phyloP scores from a whole-genome alignment of 1,140 invertebrate species.

The Diorhabda carinulata region DNA sequence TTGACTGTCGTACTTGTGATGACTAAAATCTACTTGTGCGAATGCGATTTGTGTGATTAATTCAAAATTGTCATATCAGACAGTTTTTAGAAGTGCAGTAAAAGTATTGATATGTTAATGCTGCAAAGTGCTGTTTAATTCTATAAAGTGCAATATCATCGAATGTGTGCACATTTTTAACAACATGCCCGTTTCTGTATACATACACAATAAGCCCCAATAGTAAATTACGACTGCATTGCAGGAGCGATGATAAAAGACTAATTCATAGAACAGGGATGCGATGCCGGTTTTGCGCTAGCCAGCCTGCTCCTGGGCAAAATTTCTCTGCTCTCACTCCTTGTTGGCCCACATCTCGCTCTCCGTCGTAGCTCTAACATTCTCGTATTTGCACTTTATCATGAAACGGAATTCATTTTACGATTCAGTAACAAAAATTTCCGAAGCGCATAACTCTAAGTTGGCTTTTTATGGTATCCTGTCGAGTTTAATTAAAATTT shows the following conservation, averaged over 20 bases:
- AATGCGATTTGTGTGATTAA: neutral
- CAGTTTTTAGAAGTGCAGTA: conserved; percentile 12
- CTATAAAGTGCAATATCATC: conserved; percentile 15
- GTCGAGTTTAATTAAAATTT: too few relatives aligned
- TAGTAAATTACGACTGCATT: conserved; percentile 16
- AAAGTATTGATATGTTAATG: neutral
- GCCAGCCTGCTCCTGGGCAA: conserved; percentile 16
- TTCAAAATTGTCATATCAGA: neutral
- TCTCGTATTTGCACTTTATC: conserved; percentile 1
- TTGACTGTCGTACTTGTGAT: conserved; percentile 4
- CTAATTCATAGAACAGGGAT: conserved; percentile 20
- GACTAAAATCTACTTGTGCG: conserved; percentile 14
- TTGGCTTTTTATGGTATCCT: too few relatives aligned
- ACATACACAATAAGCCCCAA: conserved; percentile 10
- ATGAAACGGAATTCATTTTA: neutral
- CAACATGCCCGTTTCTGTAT: conserved; percentile 2
- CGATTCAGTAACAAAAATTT: neutral
- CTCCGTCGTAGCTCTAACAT: conserved; percentile 9
- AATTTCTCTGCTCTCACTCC: conserved; percentile 15
- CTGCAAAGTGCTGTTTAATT: neutral
- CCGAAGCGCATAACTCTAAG: too few relatives aligned
- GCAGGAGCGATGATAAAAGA: conserved; percentile 15
- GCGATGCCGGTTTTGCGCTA: conserved; percentile 20
- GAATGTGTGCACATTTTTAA: neutral
- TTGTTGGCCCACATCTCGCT: conserved; percentile 12